These are phyloP conservation scores for Symphodus melops DNA, from an alignment of 2,113 vertebrate species.

Conservation along the genomic window DNA sequence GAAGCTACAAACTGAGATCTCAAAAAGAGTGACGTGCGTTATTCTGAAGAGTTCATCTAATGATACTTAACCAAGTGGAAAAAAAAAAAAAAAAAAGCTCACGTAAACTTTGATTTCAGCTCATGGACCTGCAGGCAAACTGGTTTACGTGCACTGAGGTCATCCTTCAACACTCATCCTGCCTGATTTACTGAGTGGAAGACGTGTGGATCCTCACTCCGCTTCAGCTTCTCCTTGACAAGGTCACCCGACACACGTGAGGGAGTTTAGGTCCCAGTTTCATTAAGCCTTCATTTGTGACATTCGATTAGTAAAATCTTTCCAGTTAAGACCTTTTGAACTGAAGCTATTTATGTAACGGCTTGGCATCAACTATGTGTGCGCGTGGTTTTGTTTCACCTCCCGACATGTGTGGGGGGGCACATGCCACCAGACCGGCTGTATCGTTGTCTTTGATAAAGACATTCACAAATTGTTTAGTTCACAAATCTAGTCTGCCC, in stretches of 20 bases:
- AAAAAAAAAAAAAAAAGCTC: too few relatives aligned
- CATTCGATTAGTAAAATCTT: conserved; percentile 41
- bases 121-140: background rate
- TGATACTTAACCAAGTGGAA: background rate
- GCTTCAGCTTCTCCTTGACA: conserved; percentile 60
- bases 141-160: background rate
- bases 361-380: background rate
- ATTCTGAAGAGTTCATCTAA: background rate
- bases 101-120: background rate
- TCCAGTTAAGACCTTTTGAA: background rate
- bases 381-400: background rate
- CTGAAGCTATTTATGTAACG: background rate
- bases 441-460: background rate
- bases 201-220: conserved; percentile 19
- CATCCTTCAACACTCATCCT: conserved; percentile 11
- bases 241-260: conserved; percentile 54
- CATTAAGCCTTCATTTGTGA: conserved; percentile 64
- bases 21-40: background rate
- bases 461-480: conserved; percentile 1
- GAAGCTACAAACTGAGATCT: conserved; percentile 24
- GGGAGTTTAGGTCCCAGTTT: conserved; percentile 69
- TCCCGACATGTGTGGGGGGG: conserved; percentile 22
- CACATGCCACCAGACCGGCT: conserved; percentile 15
- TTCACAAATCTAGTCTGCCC: conserved; percentile 46
- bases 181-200: background rate